Base-by-base conservation (phyloP, 2,888 invertebrate species). In the Lottia scabra region DNA sequence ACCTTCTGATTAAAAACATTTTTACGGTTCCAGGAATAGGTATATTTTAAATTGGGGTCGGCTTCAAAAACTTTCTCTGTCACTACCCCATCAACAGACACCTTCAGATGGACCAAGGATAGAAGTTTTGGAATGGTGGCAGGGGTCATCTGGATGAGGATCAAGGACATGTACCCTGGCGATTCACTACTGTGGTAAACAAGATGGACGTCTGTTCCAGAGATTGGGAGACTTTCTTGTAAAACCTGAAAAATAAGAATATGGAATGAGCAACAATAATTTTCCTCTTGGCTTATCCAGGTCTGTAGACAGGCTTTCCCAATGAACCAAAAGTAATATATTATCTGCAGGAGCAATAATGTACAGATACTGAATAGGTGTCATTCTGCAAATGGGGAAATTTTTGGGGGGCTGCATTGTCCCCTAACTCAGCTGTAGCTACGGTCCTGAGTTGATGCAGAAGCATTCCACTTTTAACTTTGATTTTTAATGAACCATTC, bases 1-100 rank as follows among this genome's bases (percentile, higher is more conserved):
- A 99, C 98, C 91, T 97, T 97, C 91, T 98, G 98, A 87, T 96
- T 95, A 91, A 99, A 99, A 63, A 98, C 97, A 90, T 99, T 99
- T 77, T 96, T 92, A 89, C 98, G 96, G 90, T 98, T 97, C 99
- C 99, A 99, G 2, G 97, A 96, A 89, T 98, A 99, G 12, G 96
- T 96, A 90, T 98, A 97, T 68, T 95, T 95, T 74, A 99, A 91
- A 88, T 96, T 95, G 0, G 98, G 96, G 90, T 98, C 98, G 0
- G 99, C 98, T 90, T 98, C 98, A 89, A 99, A 98, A 0, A 94
- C 94, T 90, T 95, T 95, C 16, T 96, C 94, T 89, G 97, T 95
- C 16, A 96, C 91, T 1, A 96, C 95, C 6, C 98, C 98, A 90
- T 98, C 97, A 74, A 97, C 96, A 87, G 84, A 83, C 26, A 99